phyloP scores from a whole-genome alignment of 2,888 invertebrate species.

The Diarsia brunnea region DNA sequence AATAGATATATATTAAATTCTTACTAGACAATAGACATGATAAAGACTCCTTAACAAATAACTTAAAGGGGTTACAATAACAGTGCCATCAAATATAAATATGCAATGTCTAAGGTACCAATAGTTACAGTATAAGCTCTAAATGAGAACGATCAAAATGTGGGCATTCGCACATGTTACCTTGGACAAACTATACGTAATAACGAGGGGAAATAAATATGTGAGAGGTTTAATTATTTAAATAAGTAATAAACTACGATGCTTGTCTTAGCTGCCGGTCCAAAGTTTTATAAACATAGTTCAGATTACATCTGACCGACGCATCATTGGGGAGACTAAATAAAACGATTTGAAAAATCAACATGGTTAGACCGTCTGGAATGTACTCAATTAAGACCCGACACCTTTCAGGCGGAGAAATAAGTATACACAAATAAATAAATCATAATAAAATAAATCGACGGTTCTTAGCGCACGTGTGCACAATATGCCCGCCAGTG shows the following conservation, averaged over 20 bases:
- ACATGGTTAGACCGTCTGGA: constrained; percentile 89
- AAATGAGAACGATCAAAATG: constrained; percentile 80
- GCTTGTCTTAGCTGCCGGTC: constrained; percentile 72
- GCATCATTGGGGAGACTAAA: constrained; percentile 59
- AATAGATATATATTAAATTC: constrained; percentile 88
- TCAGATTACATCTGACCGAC: constrained; percentile 87
- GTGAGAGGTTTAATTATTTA: constrained; percentile 46
- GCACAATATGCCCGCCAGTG: constrained; percentile 51
- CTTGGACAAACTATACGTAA: constrained; percentile 57
- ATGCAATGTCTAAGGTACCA: constrained; percentile 87
- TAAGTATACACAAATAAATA: constrained; percentile 77
- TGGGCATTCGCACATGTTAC: constrained; percentile 69
- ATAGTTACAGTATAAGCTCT: constrained; percentile 86
- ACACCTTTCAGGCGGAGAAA: constrained; percentile 89
- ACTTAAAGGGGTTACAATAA: constrained; percentile 88
- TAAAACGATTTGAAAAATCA: constrained; percentile 80
- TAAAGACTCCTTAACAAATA: constrained; percentile 90
- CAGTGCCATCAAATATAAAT: constrained; percentile 88
- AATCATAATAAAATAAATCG: constrained; percentile 70
- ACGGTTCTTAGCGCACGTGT: constrained; percentile 43
- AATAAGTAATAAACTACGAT: constrained; percentile 62
- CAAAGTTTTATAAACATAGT: constrained; percentile 81
- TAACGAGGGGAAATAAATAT: constrained; percentile 59
- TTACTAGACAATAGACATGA: constrained; percentile 90
- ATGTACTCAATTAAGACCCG: constrained; percentile 88